These are phyloP conservation scores for Phalanger gymnotis DNA, from an alignment of 2,797 vertebrate species.

Conservation along the genomic window DNA sequence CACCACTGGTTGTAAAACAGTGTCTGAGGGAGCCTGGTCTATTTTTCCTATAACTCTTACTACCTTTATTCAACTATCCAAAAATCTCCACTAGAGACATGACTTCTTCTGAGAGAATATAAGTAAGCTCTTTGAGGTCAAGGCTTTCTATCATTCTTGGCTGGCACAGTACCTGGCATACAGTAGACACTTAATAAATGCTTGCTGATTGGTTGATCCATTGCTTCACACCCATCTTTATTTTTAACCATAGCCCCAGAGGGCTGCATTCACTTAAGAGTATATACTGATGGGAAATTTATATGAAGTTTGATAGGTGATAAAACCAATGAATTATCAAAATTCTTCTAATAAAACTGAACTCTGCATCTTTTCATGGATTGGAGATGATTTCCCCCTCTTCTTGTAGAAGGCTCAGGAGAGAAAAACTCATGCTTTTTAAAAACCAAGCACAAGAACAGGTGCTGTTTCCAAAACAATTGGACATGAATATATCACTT, in stretches of 20 bases:
- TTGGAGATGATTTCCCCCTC: not conserved
- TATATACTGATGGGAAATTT: not conserved
- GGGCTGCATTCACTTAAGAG: not conserved
- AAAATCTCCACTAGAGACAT: not conserved
- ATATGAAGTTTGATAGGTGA: not conserved
- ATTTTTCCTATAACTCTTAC: not conserved
- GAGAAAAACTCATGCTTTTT: not conserved
- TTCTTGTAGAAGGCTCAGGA: not conserved
- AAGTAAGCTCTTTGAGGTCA: not conserved
- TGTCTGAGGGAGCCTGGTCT: not conserved
- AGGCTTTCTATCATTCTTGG: not conserved
- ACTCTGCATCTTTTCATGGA: not conserved
- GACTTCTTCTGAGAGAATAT: not conserved
- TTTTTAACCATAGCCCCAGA: not conserved
- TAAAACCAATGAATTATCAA: not conserved
- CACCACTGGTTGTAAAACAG: not conserved
- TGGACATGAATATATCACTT: not conserved
- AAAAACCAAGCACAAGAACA: not conserved
- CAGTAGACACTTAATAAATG: not conserved
- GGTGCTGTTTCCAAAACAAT: not conserved
- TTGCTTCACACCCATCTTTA: not conserved
- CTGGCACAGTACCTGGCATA: not conserved
- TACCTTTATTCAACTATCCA: not conserved
- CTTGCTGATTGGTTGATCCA: not conserved
- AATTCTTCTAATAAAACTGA: constrained; percentile 14